Base-by-base conservation (phyloP, 2,797 vertebrate genomes). In the Lagorchestes hirsutus region DNA sequence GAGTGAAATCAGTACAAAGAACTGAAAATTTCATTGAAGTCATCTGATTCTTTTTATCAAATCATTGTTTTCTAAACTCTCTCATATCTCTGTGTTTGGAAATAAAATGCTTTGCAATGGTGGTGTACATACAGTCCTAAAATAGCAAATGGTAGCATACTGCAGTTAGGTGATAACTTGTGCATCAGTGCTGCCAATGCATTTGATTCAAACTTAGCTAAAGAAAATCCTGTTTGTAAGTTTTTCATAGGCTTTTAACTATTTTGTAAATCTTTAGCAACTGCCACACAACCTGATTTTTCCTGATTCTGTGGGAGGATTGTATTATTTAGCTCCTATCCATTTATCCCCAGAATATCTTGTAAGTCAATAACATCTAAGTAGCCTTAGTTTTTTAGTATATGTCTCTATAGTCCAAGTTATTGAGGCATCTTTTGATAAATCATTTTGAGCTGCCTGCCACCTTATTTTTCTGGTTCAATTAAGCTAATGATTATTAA, bases 211-310 rank as follows among this genome's bases (percentile, higher is more conserved):
- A 14, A 93, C 16, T 62, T 4, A 59, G 40, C 92, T 95, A 95
- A 91, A 58, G 93, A 94, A 93, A 93, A 93, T 90, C 40, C 11
- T 40, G 1, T 55, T 92, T 57, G 22, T 62, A 22, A 22, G 55
- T 96, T 96, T 92, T 67, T 95, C 58, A 94, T 54, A 96, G 28
- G 56, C 46, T 94, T 82, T 92, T 87, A 94, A 92, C 34, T 92
- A 11, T 55, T 93, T 90, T 67, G 92, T 82, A 90, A 59, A 91
- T 82, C 96, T 90, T 59, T 92, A 95, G 92, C 5, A 1, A 82
- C 22, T 82, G 18, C 8, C 27, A 82, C 5, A 24, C 18, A 27
- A 82, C 18, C 34, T 82, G n/a, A 46, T 3, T 46, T 82, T 27
- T 82, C 40, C 40, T 40, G 74, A 46, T 82, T 46, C 74, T 82